Evolutionary conservation across 2,113 vertebrate species (phyloP).

Genomic region (Ploceus nigricollis): DNA sequence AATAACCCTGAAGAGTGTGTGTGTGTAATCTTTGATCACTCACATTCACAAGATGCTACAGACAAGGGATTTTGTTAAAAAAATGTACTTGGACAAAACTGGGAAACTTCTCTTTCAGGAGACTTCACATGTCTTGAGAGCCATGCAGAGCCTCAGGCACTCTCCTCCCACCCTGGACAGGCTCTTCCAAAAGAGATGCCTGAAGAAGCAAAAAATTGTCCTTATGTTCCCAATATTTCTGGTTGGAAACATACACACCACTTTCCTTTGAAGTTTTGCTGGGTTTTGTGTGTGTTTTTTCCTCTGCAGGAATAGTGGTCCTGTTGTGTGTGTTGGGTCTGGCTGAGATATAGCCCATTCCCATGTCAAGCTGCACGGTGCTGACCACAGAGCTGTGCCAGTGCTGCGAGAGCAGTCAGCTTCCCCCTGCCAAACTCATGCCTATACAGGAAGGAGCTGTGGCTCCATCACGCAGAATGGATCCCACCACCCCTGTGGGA

Average conservation of each 20-base stretch:
- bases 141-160: neutral
- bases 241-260: fast-evolving
- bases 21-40: fast-evolving
- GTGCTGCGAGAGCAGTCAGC: neutral
- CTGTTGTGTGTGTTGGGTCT: neutral
- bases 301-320: neutral
- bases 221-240: fast-evolving
- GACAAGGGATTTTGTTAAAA: neutral
- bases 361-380: fast-evolving
- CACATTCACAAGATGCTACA: fast-evolving
- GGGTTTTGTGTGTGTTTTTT: neutral
- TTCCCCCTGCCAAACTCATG: neutral
- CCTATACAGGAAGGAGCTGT: neutral
- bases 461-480: neutral
- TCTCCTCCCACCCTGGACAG: fast-evolving
- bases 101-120: neutral
- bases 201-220: neutral
- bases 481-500: neutral
- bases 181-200: neutral
- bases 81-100: neutral
- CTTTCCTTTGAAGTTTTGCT: neutral
- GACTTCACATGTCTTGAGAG: neutral
- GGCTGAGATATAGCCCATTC: neutral
- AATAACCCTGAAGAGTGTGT: neutral
- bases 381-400: no score